Conservation (phyloP, 2,888 invertebrate genomes). For the Habroteleia sp. region DNA sequence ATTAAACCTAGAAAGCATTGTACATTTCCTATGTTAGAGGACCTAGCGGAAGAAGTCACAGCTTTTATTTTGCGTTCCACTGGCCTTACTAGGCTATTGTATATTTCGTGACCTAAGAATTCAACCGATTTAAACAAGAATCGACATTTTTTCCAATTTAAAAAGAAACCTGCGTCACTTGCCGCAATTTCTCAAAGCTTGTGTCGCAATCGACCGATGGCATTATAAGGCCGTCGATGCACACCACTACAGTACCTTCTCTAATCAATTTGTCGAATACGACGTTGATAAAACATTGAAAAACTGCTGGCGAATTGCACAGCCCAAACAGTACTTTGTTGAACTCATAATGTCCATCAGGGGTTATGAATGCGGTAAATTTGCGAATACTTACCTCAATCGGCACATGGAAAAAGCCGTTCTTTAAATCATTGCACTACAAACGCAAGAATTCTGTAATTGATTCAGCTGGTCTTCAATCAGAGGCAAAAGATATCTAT, state of each 20-base stretch:
- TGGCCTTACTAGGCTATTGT: not conserved
- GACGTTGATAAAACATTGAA: constrained; percentile 42
- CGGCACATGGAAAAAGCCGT: constrained; percentile 66
- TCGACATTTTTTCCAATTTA: constrained; percentile 71
- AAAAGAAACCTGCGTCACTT: constrained; percentile 36
- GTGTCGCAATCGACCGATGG: constrained; percentile 6
- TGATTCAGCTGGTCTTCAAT: constrained; percentile 28
- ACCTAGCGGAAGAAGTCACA: not conserved
- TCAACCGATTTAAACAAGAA: constrained; percentile 59
- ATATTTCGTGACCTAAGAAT: not conserved
- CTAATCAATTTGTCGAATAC: constrained; percentile 62
- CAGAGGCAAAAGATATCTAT: constrained; percentile 48
- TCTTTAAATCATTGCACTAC: constrained; percentile 34
- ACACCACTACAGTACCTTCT: not conserved
- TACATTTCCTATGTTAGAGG: not conserved
- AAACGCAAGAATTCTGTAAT: constrained; percentile 51
- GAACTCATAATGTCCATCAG: constrained; percentile 24
- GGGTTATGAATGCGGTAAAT: constrained; percentile 68
- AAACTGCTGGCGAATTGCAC: constrained; percentile 6
- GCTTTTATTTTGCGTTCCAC: not conserved
- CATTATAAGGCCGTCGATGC: not conserved
- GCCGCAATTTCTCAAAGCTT: not conserved
- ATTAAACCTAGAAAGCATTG: not conserved
- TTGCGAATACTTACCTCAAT: constrained; percentile 65
- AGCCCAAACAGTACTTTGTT: constrained; percentile 8